These are phyloP conservation scores for Catocala nupta DNA, from an alignment of 2,888 invertebrate species.

Conservation along the genomic window DNA sequence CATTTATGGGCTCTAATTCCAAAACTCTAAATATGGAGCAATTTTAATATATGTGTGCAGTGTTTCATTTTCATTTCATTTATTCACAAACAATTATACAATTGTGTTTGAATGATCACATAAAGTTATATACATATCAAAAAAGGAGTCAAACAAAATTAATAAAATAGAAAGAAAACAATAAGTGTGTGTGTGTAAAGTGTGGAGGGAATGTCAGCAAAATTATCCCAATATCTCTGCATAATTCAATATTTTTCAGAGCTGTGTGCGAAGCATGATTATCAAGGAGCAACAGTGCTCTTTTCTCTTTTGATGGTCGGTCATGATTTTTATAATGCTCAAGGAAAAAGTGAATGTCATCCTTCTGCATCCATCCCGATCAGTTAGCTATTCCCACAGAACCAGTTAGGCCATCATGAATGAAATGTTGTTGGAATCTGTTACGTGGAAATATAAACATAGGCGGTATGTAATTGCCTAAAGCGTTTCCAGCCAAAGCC, in stretches of 20 bases:
- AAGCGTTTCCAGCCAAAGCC: not conserved
- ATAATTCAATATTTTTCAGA: constrained; percentile 35
- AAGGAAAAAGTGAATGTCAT: constrained; percentile 38
- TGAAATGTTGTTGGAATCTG: constrained; percentile 43
- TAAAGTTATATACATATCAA: too few species aligned
- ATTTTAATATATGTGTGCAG: too few species aligned
- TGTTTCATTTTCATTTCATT: too few species aligned
- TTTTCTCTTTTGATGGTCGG: constrained; percentile 3
- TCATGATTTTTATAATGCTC: constrained; percentile 43
- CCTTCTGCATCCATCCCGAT: constrained; percentile 51
- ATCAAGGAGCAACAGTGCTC: constrained; percentile 27
- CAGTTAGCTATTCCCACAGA: constrained; percentile 46
- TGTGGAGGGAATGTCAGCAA: constrained; percentile 28
- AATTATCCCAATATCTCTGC: constrained; percentile 38
- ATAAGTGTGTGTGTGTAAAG: constrained; percentile 34
- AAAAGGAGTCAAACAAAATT: too few species aligned
- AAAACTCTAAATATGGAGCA: too few species aligned
- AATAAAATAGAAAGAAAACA: too few species aligned
- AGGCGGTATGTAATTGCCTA: constrained; percentile 3
- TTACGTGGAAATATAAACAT: constrained; percentile 2
- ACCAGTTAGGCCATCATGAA: constrained; percentile 44
- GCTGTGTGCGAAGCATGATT: constrained; percentile 36
- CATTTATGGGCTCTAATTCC: too few species aligned
- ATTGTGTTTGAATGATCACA: too few species aligned
- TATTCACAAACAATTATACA: too few species aligned